These are phyloP conservation scores for Polypedilum vanderplanki DNA, from an alignment of 1,140 invertebrate species.

Conservation along the genomic window DNA sequence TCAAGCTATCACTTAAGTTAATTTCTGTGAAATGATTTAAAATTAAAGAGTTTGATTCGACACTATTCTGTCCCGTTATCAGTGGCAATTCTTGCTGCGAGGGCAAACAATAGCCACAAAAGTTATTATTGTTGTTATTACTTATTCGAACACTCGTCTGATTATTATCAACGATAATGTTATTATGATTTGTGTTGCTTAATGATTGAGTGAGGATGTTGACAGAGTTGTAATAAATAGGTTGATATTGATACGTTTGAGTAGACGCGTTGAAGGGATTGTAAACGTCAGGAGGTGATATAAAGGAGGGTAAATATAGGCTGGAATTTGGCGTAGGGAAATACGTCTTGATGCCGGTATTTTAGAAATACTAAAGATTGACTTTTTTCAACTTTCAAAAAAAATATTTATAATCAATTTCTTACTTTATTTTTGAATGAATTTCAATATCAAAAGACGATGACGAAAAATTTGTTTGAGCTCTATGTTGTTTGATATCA, in stretches of 20 bases:
- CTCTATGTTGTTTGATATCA: too few relatives aligned
- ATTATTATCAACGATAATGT: constrained; percentile 11
- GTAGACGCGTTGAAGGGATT: constrained; percentile 17
- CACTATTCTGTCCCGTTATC: neutral
- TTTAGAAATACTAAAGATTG: neutral
- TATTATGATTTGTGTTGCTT: constrained; percentile 15
- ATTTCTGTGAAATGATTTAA: constrained; percentile 19
- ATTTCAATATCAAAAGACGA: neutral
- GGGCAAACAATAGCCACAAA: constrained; percentile 23
- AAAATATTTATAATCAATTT: too few relatives aligned
- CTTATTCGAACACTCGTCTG: constrained; percentile 2
- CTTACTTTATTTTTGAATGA: neutral
- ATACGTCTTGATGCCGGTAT: constrained; percentile 22
- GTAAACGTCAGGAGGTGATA: constrained; percentile 24
- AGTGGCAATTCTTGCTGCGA: neutral
- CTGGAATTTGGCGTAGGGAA: constrained; percentile 23
- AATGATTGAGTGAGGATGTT: constrained; percentile 15
- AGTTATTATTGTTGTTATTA: constrained; percentile 23
- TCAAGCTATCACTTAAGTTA: neutral
- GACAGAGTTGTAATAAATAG: constrained; percentile 17
- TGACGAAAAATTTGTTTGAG: neutral
- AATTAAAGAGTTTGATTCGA: neutral
- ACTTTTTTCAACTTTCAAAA: too few relatives aligned
- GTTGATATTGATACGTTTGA: constrained; percentile 23
- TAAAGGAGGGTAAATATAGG: constrained; percentile 27